phyloP scores from a whole-genome alignment of 2,113 vertebrate species.

The Zosterops pallidus region DNA sequence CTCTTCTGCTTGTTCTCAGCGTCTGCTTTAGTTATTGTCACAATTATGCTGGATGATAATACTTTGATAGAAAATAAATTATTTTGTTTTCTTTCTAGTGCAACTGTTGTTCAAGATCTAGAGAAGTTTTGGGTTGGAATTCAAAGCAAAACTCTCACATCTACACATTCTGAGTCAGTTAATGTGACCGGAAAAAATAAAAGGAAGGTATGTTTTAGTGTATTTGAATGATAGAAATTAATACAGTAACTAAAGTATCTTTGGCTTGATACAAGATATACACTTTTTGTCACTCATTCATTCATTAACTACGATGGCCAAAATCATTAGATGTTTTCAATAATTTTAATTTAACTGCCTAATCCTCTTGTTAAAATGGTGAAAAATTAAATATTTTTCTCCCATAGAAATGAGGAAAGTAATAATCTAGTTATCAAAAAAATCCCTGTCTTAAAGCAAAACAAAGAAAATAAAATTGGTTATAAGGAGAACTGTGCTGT shows the following conservation, averaged over 20 bases:
- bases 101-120: conserved; percentile 63
- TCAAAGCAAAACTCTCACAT: conserved; percentile 61
- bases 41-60: neutral
- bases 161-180: neutral
- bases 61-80: neutral
- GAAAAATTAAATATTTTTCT: neutral
- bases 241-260: neutral
- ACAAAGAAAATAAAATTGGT: neutral
- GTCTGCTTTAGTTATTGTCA: neutral
- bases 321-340: neutral
- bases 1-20: neutral
- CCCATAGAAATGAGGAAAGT: neutral
- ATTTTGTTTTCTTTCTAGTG: conserved; percentile 16
- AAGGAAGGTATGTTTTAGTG: conserved; percentile 55
- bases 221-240: neutral
- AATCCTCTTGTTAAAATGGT: neutral
- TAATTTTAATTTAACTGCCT: neutral
- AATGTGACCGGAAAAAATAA: conserved; percentile 52
- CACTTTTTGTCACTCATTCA: neutral
- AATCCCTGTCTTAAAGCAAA: neutral
- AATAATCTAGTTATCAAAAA: neutral
- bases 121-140: conserved; percentile 64
- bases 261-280: neutral
- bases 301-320: neutral
- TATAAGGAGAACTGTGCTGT: neutral